phyloP scores from a whole-genome alignment of 2,797 vertebrate genomes.

The Sebastes minor region DNA sequence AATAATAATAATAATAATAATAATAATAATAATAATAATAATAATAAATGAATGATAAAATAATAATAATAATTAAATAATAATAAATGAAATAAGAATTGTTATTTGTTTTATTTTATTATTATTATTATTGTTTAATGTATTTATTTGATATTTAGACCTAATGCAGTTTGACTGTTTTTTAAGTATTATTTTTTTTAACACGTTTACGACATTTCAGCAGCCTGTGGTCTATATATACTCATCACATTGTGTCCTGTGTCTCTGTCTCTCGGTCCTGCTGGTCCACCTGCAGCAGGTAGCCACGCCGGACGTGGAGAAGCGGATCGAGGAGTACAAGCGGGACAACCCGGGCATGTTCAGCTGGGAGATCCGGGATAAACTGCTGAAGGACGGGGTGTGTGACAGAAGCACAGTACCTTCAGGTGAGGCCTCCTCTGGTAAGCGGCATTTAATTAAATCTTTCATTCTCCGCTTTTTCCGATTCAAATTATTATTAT shows the following conservation, averaged over 20 bases:
- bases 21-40: background rate
- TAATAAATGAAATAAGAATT: background rate
- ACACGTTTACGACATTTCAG: background rate
- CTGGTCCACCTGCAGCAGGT: constrained; percentile 89
- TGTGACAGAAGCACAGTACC: constrained; percentile 95
- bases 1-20: background rate
- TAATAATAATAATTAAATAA: background rate
- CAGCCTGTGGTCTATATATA: background rate
- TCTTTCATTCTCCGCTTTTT: constrained; percentile 12
- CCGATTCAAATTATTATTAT: background rate
- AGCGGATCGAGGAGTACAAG: constrained; percentile 96
- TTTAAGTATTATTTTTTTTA: too few relatives aligned
- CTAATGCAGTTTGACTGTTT: background rate
- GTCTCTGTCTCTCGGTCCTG: background rate
- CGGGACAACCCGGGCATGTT: constrained; percentile 95
- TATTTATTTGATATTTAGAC: background rate
- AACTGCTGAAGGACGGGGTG: constrained; percentile 93
- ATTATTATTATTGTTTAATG: background rate
- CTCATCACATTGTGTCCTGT: background rate
- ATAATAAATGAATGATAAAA: background rate
- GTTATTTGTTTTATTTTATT: background rate
- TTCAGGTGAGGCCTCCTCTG: constrained; percentile 93
- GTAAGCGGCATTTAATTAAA: constrained; percentile 73
- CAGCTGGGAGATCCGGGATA: constrained; percentile 97
- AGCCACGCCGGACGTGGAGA: constrained; percentile 95